Evolutionary conservation across 2,888 invertebrate genomes (phyloP), one percentile per base, ranked within the genome.

Genomic region (Synanthedon vespiformis): DNA sequence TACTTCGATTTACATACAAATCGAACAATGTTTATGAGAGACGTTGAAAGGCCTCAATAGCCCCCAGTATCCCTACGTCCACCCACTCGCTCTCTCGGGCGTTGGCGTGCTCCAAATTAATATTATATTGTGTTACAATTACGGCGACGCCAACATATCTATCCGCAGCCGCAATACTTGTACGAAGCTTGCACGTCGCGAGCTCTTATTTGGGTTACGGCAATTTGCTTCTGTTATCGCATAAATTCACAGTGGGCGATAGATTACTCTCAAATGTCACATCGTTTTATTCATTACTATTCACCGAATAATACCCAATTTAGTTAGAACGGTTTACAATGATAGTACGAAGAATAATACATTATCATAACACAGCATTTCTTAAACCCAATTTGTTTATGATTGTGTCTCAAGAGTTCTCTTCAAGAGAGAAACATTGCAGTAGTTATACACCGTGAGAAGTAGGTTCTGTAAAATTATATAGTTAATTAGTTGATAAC

Each of bases 21-120:
- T 44, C 12, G 44, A 44, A 44, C 44, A 16, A 48, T 48, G 48
- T 48, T 34, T 34, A 34, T 34, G 34, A 34, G 48, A 48, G 18
- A 50, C 34, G 8, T 27, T 34, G 50, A 50, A 34, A 50, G 22
- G 34, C n/a, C 40, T 40, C 5, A 50, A 50, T 50, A 40, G 16
- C 50, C 57, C 52, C 16, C 53, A 61, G 60, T 58, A 60, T 61
- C 64, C 61, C 62, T 40, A 48, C 57, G 58, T 54, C 64, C 69
- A 68, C 65, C 68, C 67, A 68, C 72, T 61, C 62, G 58, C 68
- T 65, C 68, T 56, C 58, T 62, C 60, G 52, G 55, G 69, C 69
- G 75, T 75, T 67, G 73, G 75, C 74, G 70, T 67, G 72, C 66
- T 69, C 69, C 68, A 75, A 72, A 77, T 76, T 73, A 74, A 77